Evolutionary conservation across 1,140 invertebrate genomes (phyloP).

Genomic region (Elysia chlorotica): DNA sequence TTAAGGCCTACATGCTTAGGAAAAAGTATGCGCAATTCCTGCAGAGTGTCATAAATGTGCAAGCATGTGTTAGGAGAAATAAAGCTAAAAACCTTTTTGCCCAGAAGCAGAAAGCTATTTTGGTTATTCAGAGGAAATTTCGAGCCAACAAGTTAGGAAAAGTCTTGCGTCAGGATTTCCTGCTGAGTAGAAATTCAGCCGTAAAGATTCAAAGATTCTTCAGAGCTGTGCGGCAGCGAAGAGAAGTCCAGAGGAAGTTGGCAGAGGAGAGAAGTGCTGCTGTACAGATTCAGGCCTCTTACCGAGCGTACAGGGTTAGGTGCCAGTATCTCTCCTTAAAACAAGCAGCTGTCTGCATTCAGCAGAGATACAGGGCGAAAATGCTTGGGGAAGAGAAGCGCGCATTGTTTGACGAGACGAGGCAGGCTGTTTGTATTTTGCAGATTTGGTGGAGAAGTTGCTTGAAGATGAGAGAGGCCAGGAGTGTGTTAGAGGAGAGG

Average conservation of each 20-base stretch:
- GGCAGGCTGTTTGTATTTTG: slow-evolving; percentile 19
- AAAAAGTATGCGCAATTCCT: slow-evolving; percentile 17
- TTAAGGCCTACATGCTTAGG: slow-evolving; percentile 21
- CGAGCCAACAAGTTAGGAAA: slow-evolving; percentile 18
- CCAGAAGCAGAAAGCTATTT: slow-evolving; percentile 31
- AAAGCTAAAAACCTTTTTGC: slow-evolving; percentile 22
- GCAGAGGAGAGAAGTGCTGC: slow-evolving; percentile 16
- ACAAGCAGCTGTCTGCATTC: slow-evolving; percentile 30
- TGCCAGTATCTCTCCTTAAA: slow-evolving; percentile 12
- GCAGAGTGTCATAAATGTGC: slow-evolving; percentile 25
- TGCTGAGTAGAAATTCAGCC: slow-evolving; percentile 25
- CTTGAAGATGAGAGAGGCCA: background rate
- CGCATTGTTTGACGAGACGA: background rate
- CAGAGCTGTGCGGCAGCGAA: slow-evolving; percentile 25
- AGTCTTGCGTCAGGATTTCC: slow-evolving; percentile 24
- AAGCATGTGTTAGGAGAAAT: slow-evolving; percentile 32
- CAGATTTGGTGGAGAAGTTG: slow-evolving; percentile 3
- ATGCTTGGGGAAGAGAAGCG: too few species aligned
- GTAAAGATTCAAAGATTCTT: slow-evolving; percentile 36
- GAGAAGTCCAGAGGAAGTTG: background rate
- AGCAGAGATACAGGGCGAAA: slow-evolving; percentile 27
- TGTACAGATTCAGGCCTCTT: slow-evolving; percentile 25
- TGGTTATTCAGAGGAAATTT: slow-evolving; percentile 43
- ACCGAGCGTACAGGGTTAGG: slow-evolving; percentile 11
- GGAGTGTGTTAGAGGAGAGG: background rate